phyloP scores from a whole-genome alignment of 2,113 vertebrate genomes.

The Polypterus bichir region DNA sequence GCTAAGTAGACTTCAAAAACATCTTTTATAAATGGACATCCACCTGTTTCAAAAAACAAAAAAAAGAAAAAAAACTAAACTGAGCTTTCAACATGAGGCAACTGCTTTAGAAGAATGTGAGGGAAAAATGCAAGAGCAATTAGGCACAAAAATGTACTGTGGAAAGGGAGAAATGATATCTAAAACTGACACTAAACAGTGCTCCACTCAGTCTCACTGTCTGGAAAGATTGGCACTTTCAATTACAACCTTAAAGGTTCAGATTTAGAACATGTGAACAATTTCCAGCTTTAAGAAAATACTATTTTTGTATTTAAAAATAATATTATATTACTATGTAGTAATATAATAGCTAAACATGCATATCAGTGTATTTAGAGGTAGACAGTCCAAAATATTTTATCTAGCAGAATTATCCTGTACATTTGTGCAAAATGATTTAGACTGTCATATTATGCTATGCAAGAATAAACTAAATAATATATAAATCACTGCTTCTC shows the following conservation, averaged over 20 bases:
- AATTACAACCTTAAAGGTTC: neutral
- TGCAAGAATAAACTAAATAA: too few relatives aligned
- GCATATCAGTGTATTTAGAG: too few relatives aligned
- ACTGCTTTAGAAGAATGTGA: neutral
- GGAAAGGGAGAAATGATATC: neutral
- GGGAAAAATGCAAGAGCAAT: neutral
- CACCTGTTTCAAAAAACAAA: neutral
- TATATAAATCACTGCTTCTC: too few relatives aligned
- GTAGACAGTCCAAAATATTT: too few relatives aligned
- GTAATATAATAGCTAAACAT: too few relatives aligned
- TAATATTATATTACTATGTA: too few relatives aligned
- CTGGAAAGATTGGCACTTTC: neutral
- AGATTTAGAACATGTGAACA: neutral
- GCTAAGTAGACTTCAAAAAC: neutral
- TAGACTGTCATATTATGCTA: too few relatives aligned
- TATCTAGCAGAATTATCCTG: too few relatives aligned
- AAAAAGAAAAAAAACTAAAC: neutral
- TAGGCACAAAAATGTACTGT: neutral
- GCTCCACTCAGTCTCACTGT: neutral
- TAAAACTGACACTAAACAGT: neutral
- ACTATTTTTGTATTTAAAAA: too few relatives aligned
- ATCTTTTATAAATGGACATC: neutral
- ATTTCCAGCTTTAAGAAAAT: neutral
- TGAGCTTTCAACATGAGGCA: neutral
- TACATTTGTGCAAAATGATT: too few relatives aligned